Evolutionary conservation across 1,140 invertebrate genomes (phyloP).

Genomic region (Achroia grisella): DNA sequence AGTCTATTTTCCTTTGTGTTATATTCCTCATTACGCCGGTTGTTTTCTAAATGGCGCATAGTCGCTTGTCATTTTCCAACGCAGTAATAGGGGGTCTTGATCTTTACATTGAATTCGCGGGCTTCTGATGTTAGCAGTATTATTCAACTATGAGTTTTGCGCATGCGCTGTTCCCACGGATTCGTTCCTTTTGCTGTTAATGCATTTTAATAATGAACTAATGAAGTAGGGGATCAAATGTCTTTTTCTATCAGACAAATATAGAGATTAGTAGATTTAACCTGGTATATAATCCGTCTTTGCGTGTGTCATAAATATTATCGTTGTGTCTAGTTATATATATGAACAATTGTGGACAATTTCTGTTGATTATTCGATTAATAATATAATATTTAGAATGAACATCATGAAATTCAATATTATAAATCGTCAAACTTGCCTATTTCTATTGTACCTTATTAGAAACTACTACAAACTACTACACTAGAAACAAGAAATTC

Average conservation of each 20-base stretch:
- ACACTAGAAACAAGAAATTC: too few species aligned
- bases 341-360: too few species aligned
- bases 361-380: too few species aligned
- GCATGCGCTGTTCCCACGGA: slow-evolving; percentile 48
- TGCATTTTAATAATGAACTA: slow-evolving; percentile 25
- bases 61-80: slow-evolving; percentile 56
- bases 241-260: slow-evolving; percentile 9
- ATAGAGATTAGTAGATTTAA: too few species aligned
- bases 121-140: slow-evolving; percentile 26
- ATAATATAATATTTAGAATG: too few species aligned
- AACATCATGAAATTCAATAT: too few species aligned
- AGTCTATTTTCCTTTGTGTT: slow-evolving; percentile 23
- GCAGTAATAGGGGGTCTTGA: slow-evolving; percentile 59
- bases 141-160: slow-evolving; percentile 32
- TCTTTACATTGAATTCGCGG: slow-evolving; percentile 65
- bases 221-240: slow-evolving; percentile 9
- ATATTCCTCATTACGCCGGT: slow-evolving; percentile 16
- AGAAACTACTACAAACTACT: too few species aligned
- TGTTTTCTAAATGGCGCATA: slow-evolving; percentile 33
- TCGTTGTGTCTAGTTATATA: too few species aligned
- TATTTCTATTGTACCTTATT: too few species aligned
- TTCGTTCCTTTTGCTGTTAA: slow-evolving; percentile 25
- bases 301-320: too few species aligned
- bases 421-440: too few species aligned
- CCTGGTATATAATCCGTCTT: too few species aligned